Evolutionary conservation across 2,113 vertebrate genomes (phyloP).

Genomic region (Delphinapterus leucas): DNA sequence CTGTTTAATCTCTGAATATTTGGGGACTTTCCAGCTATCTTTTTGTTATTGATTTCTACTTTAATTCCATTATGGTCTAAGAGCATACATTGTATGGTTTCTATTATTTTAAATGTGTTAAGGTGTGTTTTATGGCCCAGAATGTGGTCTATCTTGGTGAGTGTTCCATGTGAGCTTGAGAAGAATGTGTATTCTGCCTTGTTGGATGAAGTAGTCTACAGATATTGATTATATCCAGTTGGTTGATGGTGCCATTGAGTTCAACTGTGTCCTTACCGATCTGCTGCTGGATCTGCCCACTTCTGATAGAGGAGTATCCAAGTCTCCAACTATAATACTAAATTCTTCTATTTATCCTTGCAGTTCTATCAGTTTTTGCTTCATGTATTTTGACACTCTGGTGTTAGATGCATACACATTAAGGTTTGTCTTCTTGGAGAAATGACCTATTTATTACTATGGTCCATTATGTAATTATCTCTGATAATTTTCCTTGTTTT

Average conservation of each 20-base stretch:
- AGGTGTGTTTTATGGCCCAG: neutral
- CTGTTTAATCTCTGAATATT: neutral
- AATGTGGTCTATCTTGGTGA: neutral
- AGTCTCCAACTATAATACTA: neutral
- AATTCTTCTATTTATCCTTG: neutral
- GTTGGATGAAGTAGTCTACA: neutral
- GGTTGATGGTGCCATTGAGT: neutral
- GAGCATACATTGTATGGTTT: neutral
- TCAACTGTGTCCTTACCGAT: neutral
- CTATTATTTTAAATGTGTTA: neutral
- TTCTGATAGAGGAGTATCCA: neutral
- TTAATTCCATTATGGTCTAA: neutral
- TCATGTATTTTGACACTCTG: neutral
- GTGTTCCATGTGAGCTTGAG: neutral
- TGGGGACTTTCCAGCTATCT: neutral
- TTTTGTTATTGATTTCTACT: neutral
- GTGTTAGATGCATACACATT: neutral
- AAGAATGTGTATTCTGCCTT: neutral
- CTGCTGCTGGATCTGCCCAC: neutral
- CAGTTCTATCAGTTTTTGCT: neutral
- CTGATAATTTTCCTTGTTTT: neutral
- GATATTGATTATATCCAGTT: neutral
- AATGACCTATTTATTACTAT: neutral
- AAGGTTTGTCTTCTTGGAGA: neutral
- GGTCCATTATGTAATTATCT: neutral